Conservation (phyloP, 2,888 invertebrate species). For the Subacronicta megacephala region DNA sequence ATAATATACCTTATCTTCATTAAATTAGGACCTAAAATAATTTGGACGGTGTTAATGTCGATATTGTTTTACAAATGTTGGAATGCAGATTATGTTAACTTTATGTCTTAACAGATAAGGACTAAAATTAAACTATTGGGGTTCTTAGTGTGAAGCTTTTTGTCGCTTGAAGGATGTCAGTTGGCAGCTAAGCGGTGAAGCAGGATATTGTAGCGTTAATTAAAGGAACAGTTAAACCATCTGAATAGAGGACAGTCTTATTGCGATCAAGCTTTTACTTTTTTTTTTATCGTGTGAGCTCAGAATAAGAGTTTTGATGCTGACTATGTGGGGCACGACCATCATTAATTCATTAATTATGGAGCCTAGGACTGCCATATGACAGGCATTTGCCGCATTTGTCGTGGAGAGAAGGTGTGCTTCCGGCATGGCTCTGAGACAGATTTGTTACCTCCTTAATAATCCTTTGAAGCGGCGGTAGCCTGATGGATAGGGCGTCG, state of each 20-base stretch:
- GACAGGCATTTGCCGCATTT: too few species aligned
- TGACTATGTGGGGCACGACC: too few species aligned
- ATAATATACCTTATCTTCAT: constrained; percentile 3
- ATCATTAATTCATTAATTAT: too few species aligned
- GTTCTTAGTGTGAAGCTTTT: constrained; percentile 17
- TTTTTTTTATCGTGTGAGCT: neutral
- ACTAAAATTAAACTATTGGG: constrained; percentile 21
- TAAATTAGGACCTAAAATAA: constrained; percentile 21
- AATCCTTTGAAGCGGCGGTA: too few species aligned
- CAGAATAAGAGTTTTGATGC: too few species aligned
- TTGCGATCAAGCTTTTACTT: neutral
- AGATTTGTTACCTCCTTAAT: too few species aligned
- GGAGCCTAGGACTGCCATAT: too few species aligned
- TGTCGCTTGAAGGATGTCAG: constrained; percentile 52
- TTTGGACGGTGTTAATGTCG: constrained; percentile 1
- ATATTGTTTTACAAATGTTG: constrained; percentile 5
- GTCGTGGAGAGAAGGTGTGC: too few species aligned
- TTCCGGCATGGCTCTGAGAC: too few species aligned
- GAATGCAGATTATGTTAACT: constrained; percentile 2
- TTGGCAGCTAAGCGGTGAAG: constrained; percentile 49
- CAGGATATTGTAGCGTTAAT: constrained; percentile 52
- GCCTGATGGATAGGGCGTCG: too few species aligned
- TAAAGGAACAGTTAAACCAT: constrained; percentile 28
- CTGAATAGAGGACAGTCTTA: constrained; percentile 1
- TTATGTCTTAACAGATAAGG: neutral